Evolutionary conservation across 2,797 vertebrate species (phyloP).

Genomic region (Cyprinodon diabolis): DNA sequence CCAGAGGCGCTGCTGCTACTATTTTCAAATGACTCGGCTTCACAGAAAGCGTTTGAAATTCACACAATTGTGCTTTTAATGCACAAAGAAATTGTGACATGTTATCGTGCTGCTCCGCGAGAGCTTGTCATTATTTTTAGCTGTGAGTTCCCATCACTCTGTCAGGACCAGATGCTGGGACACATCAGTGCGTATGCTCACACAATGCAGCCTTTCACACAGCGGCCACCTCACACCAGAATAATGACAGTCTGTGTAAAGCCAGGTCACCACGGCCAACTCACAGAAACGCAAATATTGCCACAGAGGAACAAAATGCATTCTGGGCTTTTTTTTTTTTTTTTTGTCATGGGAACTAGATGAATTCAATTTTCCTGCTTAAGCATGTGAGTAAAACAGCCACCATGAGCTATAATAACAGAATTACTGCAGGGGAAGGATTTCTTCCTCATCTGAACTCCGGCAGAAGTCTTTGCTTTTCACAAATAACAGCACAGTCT

Average conservation of each 20-base stretch:
- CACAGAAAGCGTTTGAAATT: constrained; percentile 13
- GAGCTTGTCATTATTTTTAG: constrained; percentile 53
- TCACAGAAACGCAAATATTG: constrained; percentile 85
- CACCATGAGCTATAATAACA: constrained; percentile 81
- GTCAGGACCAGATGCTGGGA: constrained; percentile 58
- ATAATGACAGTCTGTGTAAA: constrained; percentile 81
- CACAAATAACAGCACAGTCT: constrained; percentile 68
- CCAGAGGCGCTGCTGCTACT: constrained; percentile 36
- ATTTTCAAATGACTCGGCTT: constrained; percentile 37
- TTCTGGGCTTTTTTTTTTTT: constrained; percentile 66
- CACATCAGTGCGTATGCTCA: constrained; percentile 74
- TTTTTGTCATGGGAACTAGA: constrained; percentile 75
- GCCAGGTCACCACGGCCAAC: constrained; percentile 78
- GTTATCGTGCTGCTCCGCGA: constrained; percentile 19
- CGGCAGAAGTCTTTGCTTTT: constrained; percentile 63
- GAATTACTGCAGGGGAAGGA: constrained; percentile 76
- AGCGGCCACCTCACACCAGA: constrained; percentile 74
- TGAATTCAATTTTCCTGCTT: constrained; percentile 80
- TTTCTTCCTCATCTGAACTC: constrained; percentile 74
- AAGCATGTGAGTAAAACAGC: constrained; percentile 75
- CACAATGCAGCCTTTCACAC: constrained; percentile 83
- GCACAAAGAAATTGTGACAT: constrained; percentile 11
- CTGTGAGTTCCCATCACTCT: constrained; percentile 56
- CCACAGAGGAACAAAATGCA: constrained; percentile 82
- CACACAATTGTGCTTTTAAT: not conserved